A percentile compares a stretch with the other conserved stretches of the same genome.
Conservation (phyloP, 2,797 vertebrate species). For the Poecile montanus region DNA sequence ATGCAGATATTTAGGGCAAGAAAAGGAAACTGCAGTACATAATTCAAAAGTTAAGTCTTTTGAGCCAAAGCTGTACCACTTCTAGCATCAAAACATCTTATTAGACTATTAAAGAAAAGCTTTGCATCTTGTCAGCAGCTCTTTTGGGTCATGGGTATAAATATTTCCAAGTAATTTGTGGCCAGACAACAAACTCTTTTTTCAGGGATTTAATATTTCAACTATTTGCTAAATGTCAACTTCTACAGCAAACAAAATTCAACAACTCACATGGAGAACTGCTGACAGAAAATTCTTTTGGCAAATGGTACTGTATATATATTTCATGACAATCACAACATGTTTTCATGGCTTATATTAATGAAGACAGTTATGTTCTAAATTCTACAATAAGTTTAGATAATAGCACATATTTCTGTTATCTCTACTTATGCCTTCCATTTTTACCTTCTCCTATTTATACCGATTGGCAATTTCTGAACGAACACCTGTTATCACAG, state of each 20-base stretch:
- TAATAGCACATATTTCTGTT: neutral
- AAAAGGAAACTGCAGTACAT: neutral
- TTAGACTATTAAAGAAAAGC: neutral
- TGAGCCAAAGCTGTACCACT: neutral
- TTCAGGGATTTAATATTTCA: slow-evolving; percentile 19
- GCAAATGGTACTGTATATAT: neutral
- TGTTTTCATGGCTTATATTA: neutral
- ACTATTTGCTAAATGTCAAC: neutral
- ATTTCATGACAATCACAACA: neutral
- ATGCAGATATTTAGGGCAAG: neutral
- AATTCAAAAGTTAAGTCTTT: neutral
- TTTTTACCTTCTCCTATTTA: neutral
- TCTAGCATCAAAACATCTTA: slow-evolving; percentile 28
- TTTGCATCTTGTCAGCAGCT: slow-evolving; percentile 18
- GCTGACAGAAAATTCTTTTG: neutral
- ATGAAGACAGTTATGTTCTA: neutral
- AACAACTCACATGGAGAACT: neutral
- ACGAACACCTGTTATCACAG: neutral
- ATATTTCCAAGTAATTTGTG: slow-evolving; percentile 2
- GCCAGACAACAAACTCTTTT: neutral
- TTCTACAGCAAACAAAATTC: slow-evolving; percentile 23
- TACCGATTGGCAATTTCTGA: neutral
- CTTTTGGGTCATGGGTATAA: neutral
- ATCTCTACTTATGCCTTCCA: neutral
- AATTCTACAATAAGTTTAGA: neutral